phyloP scores from a whole-genome alignment of 2,888 invertebrate species.

The Philhelius pedissequus region DNA sequence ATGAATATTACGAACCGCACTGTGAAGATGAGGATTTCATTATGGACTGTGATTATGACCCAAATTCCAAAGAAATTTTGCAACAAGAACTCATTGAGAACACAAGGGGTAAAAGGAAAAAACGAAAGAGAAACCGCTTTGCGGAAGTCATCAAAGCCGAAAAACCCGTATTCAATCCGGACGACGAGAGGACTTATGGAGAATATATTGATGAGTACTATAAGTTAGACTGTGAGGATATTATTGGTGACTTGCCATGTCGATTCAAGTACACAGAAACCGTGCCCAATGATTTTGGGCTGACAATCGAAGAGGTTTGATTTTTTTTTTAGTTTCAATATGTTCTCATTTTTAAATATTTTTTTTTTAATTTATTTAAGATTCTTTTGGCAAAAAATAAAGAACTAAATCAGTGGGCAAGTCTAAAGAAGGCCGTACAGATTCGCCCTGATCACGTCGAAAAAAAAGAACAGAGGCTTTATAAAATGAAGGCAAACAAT shows the following conservation, averaged over 20 bases:
- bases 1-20: slow-evolving; percentile 80
- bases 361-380: slow-evolving; percentile 78
- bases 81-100: slow-evolving; percentile 82
- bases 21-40: slow-evolving; percentile 91
- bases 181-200: slow-evolving; percentile 86
- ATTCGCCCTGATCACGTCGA: slow-evolving; percentile 89
- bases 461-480: slow-evolving; percentile 87
- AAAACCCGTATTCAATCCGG: slow-evolving; percentile 92
- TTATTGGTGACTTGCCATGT: slow-evolving; percentile 94
- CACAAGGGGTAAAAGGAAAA: slow-evolving; percentile 82
- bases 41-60: slow-evolving; percentile 94
- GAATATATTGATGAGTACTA: slow-evolving; percentile 97
- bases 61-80: slow-evolving; percentile 80
- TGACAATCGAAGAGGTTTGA: slow-evolving; percentile 92
- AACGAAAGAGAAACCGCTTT: slow-evolving; percentile 86
- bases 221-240: slow-evolving; percentile 95
- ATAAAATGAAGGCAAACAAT: slow-evolving; percentile 86
- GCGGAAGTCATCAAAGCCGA: slow-evolving; percentile 85
- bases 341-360: background rate
- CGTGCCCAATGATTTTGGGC: slow-evolving; percentile 93
- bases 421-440: slow-evolving; percentile 91
- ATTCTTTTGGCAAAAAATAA: slow-evolving; percentile 94
- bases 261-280: slow-evolving; percentile 95
- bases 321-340: background rate
- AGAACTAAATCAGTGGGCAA: slow-evolving; percentile 97